phyloP scores from a whole-genome alignment of 2,888 invertebrate species.

The Drosophila algonquin region DNA sequence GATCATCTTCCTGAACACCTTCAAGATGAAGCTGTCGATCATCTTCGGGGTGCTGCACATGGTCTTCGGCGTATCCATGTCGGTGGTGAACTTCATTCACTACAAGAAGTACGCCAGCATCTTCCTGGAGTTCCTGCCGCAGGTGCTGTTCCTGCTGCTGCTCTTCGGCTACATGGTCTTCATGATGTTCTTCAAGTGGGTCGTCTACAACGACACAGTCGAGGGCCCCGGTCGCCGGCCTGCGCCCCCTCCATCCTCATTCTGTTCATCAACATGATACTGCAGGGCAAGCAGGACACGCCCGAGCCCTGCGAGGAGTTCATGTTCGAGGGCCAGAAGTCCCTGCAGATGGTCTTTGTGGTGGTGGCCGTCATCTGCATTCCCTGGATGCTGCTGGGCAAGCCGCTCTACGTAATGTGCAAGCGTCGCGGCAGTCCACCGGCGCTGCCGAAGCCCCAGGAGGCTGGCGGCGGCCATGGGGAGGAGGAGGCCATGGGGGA shows the following conservation, averaged over 20 bases:
- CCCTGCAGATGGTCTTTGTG: conserved; percentile 91
- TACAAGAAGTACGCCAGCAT: conserved; percentile 89
- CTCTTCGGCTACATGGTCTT: conserved; percentile 96
- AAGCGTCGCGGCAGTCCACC: conserved; percentile 57
- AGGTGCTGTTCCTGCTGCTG: conserved; percentile 93
- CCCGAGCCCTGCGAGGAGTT: conserved; percentile 85
- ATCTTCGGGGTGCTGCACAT: conserved; percentile 97
- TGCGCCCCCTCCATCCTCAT: conserved; percentile 91
- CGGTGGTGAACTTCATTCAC: conserved; percentile 90
- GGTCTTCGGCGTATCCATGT: conserved; percentile 96
- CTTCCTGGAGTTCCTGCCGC: conserved; percentile 94
- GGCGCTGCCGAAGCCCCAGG: conserved; percentile 20
- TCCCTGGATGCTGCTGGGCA: conserved; percentile 96
- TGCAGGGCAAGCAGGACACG: conserved; percentile 85
- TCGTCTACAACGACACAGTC: conserved; percentile 86
- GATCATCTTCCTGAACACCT: conserved; percentile 96
- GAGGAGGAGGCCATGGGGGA: conserved; percentile 90
- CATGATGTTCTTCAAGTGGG: conserved; percentile 97
- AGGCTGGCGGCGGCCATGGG: conserved; percentile 61
- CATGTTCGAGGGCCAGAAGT: conserved; percentile 89
- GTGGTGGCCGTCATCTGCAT: conserved; percentile 92
- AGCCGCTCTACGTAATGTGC: conserved; percentile 91
- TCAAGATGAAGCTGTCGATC: conserved; percentile 98
- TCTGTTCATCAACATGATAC: conserved; percentile 91
- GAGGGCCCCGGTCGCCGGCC: conserved; percentile 83